Conservation (phyloP, 2,888 invertebrate species). For the Pilophorus perplexus region DNA sequence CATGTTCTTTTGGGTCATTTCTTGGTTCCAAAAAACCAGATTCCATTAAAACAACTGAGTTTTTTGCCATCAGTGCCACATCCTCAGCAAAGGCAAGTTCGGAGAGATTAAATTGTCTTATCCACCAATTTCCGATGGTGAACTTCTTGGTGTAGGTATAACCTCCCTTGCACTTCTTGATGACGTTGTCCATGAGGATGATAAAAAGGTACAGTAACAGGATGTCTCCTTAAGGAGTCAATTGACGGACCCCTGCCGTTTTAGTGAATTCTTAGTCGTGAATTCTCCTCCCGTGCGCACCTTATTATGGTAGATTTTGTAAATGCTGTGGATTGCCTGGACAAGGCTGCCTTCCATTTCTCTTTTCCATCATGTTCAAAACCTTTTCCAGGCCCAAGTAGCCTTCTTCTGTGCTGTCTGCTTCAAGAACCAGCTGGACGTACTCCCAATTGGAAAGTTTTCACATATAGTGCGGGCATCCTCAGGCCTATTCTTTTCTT, state of each 20-base stretch:
- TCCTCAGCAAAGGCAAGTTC: constrained; percentile 1
- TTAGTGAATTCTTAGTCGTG: neutral
- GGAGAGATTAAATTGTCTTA: neutral
- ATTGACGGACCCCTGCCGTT: neutral
- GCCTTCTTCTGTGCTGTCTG: too few species aligned
- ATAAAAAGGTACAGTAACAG: neutral
- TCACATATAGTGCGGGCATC: too few species aligned
- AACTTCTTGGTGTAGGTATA: neutral
- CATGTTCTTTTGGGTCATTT: neutral
- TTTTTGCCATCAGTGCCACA: neutral
- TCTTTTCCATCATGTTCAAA: neutral
- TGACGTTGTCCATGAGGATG: constrained; percentile 1
- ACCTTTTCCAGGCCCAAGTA: too few species aligned
- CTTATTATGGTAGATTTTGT: neutral
- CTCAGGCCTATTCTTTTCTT: too few species aligned
- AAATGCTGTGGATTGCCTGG: neutral
- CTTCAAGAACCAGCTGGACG: too few species aligned
- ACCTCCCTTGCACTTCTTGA: neutral
- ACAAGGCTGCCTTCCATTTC: neutral
- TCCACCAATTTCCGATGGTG: neutral
- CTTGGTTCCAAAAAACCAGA: neutral
- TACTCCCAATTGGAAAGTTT: too few species aligned
- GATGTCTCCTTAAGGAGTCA: too few species aligned
- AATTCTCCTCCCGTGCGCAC: constrained; percentile 1
- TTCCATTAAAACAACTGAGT: neutral